Evolutionary conservation across 2,113 vertebrate genomes (phyloP).

Genomic region (Phyllostomus discolor): DNA sequence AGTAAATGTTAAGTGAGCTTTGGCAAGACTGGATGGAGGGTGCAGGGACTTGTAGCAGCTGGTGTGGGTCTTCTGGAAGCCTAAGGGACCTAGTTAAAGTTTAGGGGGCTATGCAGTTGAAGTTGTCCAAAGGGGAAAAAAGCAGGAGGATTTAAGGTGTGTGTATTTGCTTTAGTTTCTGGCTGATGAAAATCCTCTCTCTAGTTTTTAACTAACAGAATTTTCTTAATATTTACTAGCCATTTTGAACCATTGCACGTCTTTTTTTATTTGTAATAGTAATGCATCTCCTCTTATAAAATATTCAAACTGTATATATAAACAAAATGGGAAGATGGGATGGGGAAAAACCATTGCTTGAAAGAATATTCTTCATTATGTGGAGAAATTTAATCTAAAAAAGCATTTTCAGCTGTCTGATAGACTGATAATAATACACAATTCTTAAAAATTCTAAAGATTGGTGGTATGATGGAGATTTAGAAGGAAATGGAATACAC

Average conservation of each 20-base stretch:
- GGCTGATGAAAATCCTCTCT: not conserved
- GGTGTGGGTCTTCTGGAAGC: not conserved
- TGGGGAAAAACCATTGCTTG: not conserved
- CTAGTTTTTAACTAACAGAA: not conserved
- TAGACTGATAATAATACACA: not conserved
- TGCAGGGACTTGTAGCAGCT: not conserved
- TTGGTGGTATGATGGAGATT: not conserved
- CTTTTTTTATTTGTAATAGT: not conserved
- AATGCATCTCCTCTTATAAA: not conserved
- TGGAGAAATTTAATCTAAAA: not conserved
- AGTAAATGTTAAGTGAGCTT: not conserved
- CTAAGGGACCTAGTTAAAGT: not conserved
- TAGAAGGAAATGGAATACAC: not conserved
- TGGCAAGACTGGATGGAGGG: not conserved
- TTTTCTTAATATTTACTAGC: not conserved
- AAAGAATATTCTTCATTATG: not conserved
- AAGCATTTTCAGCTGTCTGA: not conserved
- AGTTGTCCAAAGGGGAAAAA: not conserved
- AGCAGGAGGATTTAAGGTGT: not conserved
- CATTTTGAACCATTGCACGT: not conserved
- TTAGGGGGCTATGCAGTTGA: not conserved
- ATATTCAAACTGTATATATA: not conserved
- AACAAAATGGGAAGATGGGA: not conserved
- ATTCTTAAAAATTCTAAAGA: not conserved
- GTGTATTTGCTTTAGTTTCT: constrained; percentile 4